Conservation (phyloP, 2,113 vertebrate species). For the Chloropsis cyanopogon region DNA sequence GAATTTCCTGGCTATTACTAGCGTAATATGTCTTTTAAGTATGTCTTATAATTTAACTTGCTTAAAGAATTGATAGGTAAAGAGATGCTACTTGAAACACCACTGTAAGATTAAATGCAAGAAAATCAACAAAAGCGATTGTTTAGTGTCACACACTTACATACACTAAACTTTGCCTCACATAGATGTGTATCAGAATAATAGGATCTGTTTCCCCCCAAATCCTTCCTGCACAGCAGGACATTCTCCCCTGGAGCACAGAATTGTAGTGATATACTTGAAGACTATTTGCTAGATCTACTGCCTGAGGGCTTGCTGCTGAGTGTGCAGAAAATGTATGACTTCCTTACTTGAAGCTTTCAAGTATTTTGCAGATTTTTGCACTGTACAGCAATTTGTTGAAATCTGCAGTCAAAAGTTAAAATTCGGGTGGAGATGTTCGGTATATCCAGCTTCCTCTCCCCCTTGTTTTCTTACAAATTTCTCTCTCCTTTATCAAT, state of each 20-base stretch:
- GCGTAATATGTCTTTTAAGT: not conserved
- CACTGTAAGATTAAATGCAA: not conserved
- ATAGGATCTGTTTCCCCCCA: not conserved
- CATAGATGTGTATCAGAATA: not conserved
- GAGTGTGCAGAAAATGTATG: not conserved
- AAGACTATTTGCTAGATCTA: not conserved
- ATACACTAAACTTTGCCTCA: not conserved
- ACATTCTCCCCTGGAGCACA: not conserved
- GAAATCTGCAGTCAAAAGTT: not conserved
- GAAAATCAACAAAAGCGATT: not conserved
- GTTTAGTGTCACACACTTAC: accelerated
- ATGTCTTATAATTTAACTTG: not conserved
- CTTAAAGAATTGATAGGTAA: not conserved
- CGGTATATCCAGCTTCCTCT: not conserved
- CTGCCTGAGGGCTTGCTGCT: not conserved
- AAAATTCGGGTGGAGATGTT: not conserved
- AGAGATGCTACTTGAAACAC: not conserved
- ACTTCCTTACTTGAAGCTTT: not conserved
- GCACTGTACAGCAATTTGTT: not conserved
- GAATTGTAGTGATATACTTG: not conserved
- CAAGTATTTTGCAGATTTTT: not conserved
- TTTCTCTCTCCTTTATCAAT: not conserved
- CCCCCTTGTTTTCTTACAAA: not conserved
- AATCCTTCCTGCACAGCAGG: not conserved
- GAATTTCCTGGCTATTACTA: not conserved